Evolutionary conservation across 2,113 vertebrate genomes (phyloP).

Genomic region (Vulpes lagopus): DNA sequence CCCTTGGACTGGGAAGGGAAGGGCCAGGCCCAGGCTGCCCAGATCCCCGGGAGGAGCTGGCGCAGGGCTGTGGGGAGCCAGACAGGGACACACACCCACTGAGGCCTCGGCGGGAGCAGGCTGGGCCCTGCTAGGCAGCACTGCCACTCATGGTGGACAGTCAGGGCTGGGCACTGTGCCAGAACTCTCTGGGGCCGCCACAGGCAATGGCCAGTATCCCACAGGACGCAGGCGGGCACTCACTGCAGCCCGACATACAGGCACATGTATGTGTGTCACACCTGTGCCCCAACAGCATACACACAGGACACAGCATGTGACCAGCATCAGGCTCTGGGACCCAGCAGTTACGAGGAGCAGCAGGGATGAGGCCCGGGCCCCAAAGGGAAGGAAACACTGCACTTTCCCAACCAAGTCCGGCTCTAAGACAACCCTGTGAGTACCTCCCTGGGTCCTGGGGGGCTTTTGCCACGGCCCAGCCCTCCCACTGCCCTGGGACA

Average conservation of each 20-base stretch:
- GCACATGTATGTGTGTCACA: not conserved
- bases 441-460: not conserved
- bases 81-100: conserved; percentile 58
- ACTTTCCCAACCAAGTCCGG: not conserved
- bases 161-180: not conserved
- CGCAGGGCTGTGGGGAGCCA: conserved; percentile 15
- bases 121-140: not conserved
- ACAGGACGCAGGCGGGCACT: not conserved
- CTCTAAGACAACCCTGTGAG: not conserved
- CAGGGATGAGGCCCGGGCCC: not conserved
- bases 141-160: not conserved
- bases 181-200: not conserved
- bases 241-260: not conserved
- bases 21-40: conserved; percentile 34
- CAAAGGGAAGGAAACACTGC: not conserved
- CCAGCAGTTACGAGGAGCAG: not conserved
- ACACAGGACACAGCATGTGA: not conserved
- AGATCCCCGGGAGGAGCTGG: conserved; percentile 62
- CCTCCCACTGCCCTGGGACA: not conserved
- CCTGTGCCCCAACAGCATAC: not conserved
- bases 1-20: conserved; percentile 12
- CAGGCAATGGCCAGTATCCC: not conserved
- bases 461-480: not conserved
- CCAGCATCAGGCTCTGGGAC: not conserved
- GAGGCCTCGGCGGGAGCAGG: not conserved